Conservation (phyloP, 2,113 vertebrate genomes). For the Misgurnus anguillicaudatus region DNA sequence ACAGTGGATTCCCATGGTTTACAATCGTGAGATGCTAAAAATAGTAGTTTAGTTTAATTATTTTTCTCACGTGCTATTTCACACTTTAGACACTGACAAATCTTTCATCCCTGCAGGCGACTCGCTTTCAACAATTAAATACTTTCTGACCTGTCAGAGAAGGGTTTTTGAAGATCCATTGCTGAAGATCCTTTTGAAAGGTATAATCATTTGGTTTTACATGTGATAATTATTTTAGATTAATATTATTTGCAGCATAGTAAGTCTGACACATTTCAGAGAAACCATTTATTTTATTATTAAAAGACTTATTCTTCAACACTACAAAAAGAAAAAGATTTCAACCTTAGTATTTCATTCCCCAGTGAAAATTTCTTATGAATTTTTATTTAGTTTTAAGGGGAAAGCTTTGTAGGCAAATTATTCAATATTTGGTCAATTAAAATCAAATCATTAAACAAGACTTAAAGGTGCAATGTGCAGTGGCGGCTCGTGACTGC, state of each 20-base stretch:
- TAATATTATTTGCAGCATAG: background rate
- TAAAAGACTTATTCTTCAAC: no score
- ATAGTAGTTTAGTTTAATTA: background rate
- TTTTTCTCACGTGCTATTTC: conserved; percentile 6
- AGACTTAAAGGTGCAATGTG: no score
- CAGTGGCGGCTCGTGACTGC: no score
- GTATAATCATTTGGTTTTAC: conserved; percentile 18
- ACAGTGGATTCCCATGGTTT: background rate
- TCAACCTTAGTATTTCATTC: no score
- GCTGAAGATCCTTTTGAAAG: conserved; percentile 10
- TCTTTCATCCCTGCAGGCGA: conserved; percentile 22
- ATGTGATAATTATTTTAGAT: conserved; percentile 20
- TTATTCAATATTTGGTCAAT: no score
- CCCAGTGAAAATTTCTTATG: no score
- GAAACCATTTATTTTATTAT: no score
- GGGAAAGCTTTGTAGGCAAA: no score
- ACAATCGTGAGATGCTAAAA: background rate
- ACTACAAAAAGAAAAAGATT: no score
- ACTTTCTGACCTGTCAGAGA: conserved; percentile 15
- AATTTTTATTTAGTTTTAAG: no score
- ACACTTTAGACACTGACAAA: conserved; percentile 34
- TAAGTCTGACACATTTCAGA: background rate
- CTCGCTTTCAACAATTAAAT: conserved; percentile 11
- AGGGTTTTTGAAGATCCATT: background rate
- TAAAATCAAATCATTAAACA: no score